phyloP scores from a whole-genome alignment of 2,888 invertebrate species.

The Phlogophora meticulosa region DNA sequence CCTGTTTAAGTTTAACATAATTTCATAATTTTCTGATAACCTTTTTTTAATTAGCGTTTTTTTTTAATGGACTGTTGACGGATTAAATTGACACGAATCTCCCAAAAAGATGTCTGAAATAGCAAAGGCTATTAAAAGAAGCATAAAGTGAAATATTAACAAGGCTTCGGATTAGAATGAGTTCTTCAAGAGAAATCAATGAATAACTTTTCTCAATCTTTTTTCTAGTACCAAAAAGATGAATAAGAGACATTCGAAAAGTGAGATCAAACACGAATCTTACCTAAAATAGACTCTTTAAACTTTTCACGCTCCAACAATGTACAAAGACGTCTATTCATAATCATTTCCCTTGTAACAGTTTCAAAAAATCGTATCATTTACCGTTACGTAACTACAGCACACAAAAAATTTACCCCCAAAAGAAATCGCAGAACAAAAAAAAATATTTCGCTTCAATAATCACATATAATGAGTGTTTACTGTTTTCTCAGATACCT shows the following conservation, averaged over 20 bases:
- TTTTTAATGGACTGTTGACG: constrained; percentile 16
- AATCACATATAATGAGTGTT: constrained; percentile 72
- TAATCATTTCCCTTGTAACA: constrained; percentile 34
- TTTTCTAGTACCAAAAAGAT: neutral
- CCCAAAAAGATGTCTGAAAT: neutral
- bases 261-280: constrained; percentile 19
- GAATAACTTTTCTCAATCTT: neutral
- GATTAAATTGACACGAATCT: neutral
- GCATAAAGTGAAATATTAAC: neutral
- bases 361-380: constrained; percentile 56
- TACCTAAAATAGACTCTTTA: constrained; percentile 29
- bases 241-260: neutral
- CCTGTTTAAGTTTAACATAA: constrained; percentile 51
- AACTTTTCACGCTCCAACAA: constrained; percentile 34
- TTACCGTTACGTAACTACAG: constrained; percentile 55
- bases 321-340: constrained; percentile 38
- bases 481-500: constrained; percentile 61
- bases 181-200: neutral
- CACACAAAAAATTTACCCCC: constrained; percentile 45
- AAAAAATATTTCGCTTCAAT: constrained; percentile 68
- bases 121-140: neutral
- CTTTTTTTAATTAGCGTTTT: neutral
- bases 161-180: neutral
- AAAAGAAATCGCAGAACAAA: constrained; percentile 57
- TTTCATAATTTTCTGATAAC: constrained; percentile 15